Conservation (phyloP, 2,797 vertebrate species). For the Clarias laeviceps region DNA sequence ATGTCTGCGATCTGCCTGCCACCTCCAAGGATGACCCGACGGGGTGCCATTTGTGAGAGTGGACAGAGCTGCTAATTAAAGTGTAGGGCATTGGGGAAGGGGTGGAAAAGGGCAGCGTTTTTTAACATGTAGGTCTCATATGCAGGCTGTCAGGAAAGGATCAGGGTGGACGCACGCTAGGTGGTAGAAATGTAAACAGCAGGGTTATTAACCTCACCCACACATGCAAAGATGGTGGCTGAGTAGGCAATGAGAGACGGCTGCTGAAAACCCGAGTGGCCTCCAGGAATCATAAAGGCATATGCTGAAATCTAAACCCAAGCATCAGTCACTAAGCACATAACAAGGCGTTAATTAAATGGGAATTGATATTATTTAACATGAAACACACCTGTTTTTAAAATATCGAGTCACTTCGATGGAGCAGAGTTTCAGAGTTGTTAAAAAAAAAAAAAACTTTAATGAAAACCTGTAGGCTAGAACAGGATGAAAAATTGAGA, state of each 20-base stretch:
- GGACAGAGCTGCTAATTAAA: conserved; percentile 49
- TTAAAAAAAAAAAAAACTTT: background rate
- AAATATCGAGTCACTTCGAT: conserved; percentile 1
- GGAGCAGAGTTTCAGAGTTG: background rate
- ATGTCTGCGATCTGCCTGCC: conserved; percentile 26
- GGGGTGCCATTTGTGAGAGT: conserved; percentile 22
- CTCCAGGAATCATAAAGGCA: conserved; percentile 33
- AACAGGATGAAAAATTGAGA: conserved; percentile 32
- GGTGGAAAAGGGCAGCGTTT: conserved; percentile 32
- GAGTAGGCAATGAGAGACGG: conserved; percentile 18
- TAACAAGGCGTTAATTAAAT: background rate
- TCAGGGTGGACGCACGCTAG: conserved; percentile 3
- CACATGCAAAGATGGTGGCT: conserved; percentile 35
- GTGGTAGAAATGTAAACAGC: conserved; percentile 44
- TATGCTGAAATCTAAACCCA: conserved; percentile 15
- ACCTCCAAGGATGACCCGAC: conserved; percentile 19
- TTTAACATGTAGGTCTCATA: conserved; percentile 24
- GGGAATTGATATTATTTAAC: background rate
- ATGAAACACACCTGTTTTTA: background rate
- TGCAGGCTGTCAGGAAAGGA: conserved; percentile 24
- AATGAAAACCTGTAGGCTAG: conserved; percentile 19
- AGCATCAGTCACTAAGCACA: background rate
- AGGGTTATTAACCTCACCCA: conserved; percentile 48
- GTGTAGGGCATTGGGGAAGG: conserved; percentile 21
- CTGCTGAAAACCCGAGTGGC: background rate